phyloP scores from a whole-genome alignment of 2,888 invertebrate species.

The Mamestra brassicae region DNA sequence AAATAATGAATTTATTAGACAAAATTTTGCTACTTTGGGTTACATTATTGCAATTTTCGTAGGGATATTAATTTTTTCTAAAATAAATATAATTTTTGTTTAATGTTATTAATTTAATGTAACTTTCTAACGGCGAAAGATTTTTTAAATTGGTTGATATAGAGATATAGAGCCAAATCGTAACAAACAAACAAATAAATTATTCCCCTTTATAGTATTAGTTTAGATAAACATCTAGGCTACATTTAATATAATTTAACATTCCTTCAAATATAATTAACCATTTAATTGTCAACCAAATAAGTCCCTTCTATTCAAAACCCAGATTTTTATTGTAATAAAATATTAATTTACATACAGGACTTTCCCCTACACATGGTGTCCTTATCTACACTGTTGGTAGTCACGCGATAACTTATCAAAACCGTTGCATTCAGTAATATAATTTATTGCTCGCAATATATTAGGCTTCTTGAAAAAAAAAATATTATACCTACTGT shows the following conservation, averaged over 20 bases:
- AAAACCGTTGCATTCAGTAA: constrained; percentile 48
- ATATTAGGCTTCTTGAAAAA: constrained; percentile 7
- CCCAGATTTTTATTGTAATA: constrained; percentile 17
- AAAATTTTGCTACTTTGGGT: too few species aligned
- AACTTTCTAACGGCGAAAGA: too few species aligned
- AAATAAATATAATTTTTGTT: too few species aligned
- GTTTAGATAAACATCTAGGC: too few species aligned
- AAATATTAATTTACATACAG: constrained; percentile 35
- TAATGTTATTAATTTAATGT: too few species aligned
- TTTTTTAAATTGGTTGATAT: too few species aligned
- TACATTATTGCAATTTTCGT: too few species aligned
- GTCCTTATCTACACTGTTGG: constrained; percentile 40
- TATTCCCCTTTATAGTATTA: too few species aligned
- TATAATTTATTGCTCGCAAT: constrained; percentile 7
- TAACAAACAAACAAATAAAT: too few species aligned
- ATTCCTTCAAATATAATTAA: not conserved
- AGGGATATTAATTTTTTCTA: too few species aligned
- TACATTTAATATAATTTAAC: not conserved
- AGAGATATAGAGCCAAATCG: too few species aligned
- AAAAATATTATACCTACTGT: not conserved
- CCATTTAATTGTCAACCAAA: not conserved
- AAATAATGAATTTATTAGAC: too few species aligned
- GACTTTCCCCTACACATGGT: constrained; percentile 42
- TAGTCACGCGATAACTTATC: constrained; percentile 60
- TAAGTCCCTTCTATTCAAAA: not conserved